Evolutionary conservation across 2,113 vertebrate genomes (phyloP).

Genomic region (Alligator sinensis): DNA sequence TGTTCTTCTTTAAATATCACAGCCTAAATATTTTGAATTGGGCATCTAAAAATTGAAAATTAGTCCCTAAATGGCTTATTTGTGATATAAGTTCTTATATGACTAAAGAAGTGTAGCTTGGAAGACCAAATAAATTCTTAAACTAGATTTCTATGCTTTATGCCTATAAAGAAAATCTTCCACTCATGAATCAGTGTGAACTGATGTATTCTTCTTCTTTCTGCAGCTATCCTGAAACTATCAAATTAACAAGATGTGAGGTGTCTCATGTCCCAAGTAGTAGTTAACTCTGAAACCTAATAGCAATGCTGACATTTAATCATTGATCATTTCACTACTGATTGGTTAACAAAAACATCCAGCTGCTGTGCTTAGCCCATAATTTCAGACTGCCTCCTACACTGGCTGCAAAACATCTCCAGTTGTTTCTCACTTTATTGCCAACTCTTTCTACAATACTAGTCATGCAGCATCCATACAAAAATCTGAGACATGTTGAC

Average conservation of each 20-base stretch:
- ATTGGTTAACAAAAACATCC: background rate
- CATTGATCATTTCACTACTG: background rate
- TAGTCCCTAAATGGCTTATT: background rate
- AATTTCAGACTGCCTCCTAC: background rate
- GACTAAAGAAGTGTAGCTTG: fast-evolving
- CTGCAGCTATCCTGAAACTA: background rate
- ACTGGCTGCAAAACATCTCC: background rate
- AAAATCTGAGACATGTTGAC: background rate
- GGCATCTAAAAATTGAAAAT: background rate
- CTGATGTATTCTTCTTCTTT: background rate
- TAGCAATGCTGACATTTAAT: background rate
- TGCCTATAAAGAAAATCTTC: background rate
- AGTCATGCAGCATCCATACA: background rate
- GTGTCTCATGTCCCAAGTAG: background rate
- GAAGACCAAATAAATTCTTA: background rate
- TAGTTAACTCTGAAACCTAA: background rate
- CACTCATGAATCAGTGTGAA: background rate
- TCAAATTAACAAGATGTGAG: background rate
- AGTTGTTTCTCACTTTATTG: background rate
- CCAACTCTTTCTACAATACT: background rate
- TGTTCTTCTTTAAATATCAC: background rate
- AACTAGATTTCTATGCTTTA: background rate
- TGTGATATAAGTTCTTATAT: background rate
- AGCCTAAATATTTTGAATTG: background rate
- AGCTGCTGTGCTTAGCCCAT: background rate